phyloP scores from a whole-genome alignment of 2,888 invertebrate species.

The Hofmannophila pseudospretella region DNA sequence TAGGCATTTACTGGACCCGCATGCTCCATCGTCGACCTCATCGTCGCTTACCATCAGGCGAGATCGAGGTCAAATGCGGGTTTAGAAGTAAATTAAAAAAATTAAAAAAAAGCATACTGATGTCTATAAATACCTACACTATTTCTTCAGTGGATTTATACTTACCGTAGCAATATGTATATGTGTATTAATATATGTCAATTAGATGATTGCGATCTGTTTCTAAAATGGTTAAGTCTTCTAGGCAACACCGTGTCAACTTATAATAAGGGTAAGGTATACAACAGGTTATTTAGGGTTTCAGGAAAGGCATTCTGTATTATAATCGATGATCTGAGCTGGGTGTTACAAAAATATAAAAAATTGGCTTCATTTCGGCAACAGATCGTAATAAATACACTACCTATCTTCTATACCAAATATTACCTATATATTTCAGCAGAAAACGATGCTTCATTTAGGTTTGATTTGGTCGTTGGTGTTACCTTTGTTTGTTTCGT shows the following conservation, averaged over 20 bases:
- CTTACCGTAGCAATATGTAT: conserved; percentile 2
- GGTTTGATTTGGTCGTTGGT: conserved; percentile 59
- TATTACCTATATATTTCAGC: conserved; percentile 43
- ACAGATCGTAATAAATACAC: conserved; percentile 71
- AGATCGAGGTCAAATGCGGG: no score
- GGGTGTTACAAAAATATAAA: conserved; percentile 58
- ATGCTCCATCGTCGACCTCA: no score
- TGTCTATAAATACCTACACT: no score
- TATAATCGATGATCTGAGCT: conserved; percentile 68
- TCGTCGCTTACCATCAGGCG: no score
- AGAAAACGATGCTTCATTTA: conserved; percentile 56
- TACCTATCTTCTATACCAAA: conserved; percentile 36
- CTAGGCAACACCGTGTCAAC: conserved; percentile 10
- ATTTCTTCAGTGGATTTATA: conserved; percentile 5
- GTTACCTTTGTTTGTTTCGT: conserved; percentile 48
- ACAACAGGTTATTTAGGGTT: not conserved
- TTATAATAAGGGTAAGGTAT: conserved; percentile 10
- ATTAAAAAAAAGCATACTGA: no score
- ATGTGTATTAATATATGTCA: conserved; percentile 39
- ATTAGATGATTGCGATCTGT: conserved; percentile 72
- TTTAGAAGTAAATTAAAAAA: no score
- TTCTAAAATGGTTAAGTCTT: conserved; percentile 70
- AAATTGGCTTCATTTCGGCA: conserved; percentile 75
- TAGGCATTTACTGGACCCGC: no score
- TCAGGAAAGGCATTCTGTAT: conserved; percentile 14